These are phyloP conservation scores for Acronicta alni DNA, from an alignment of 2,888 invertebrate genomes.

Conservation along the genomic window DNA sequence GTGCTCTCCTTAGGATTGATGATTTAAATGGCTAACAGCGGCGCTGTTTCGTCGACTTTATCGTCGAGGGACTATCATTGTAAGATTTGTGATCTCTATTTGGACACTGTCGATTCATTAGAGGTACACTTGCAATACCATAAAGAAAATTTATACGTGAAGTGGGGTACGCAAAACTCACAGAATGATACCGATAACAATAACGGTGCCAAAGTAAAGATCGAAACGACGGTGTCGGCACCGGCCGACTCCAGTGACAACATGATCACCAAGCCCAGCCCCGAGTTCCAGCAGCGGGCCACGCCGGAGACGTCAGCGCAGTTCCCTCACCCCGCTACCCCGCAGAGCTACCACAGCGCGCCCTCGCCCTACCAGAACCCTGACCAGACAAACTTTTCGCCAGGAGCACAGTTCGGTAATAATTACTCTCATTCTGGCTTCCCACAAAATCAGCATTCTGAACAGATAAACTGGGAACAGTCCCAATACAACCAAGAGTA, in stretches of 20 bases:
- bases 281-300: conserved; percentile 89
- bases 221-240: conserved; percentile 90
- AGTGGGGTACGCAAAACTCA: conserved; percentile 91
- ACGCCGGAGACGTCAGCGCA: conserved; percentile 89
- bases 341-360: conserved; percentile 91
- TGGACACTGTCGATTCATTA: conserved; percentile 93
- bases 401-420: conserved; percentile 85
- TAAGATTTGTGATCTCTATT: conserved; percentile 93
- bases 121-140: conserved; percentile 95
- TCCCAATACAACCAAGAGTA: conserved; percentile 84
- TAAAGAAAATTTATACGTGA: conserved; percentile 93
- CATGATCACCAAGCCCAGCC: conserved; percentile 90
- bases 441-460: conserved; percentile 84
- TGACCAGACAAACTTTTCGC: conserved; percentile 90
- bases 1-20: conserved; percentile 83
- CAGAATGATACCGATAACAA: conserved; percentile 91
- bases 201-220: conserved; percentile 90
- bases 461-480: conserved; percentile 86
- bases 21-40: conserved; percentile 89
- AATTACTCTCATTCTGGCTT: conserved; percentile 87
- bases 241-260: conserved; percentile 94
- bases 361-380: conserved; percentile 91
- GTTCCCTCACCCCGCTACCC: conserved; percentile 91
- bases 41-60: conserved; percentile 87
- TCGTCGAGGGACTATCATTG: conserved; percentile 91